Base-by-base conservation (phyloP, 2,888 invertebrate genomes). In the Maniola hyperantus region DNA sequence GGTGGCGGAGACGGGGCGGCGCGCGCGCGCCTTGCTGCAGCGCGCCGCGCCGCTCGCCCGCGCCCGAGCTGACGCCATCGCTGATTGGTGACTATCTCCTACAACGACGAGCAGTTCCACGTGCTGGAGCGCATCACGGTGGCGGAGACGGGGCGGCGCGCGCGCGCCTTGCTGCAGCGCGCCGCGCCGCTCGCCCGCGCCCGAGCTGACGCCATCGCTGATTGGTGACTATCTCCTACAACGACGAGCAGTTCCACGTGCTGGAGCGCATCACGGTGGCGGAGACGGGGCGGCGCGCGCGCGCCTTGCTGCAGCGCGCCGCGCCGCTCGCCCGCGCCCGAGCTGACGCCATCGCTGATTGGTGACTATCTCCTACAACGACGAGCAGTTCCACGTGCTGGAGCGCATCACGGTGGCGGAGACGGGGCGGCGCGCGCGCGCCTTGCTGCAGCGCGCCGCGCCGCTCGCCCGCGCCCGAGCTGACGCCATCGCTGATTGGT, bases 51-150 rank as follows among this genome's bases (percentile, higher is more conserved):
- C 96, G 2, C 94, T 96, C 0, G 95, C 96, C 13, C 94, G 94
- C 13, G 96, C 96, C 73, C 93, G 97, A 65, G 96, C 97, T 0
- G 97, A 97, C 78, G 95, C 94, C 73, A 88, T 96, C 34, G 96
- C 96, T 6, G 97, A 97, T 87, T 97, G 97, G 97, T 79, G 53
- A n/a, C n/a, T n/a, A n/a, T 98, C 10, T 97, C 97, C 0, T 97
- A 97, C 88, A 98, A 98, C 84, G 98, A 99, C 85, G 98, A 98
- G 89, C 98, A 98, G 90, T 98, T 99, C 83, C 99, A 99, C 91
- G 97, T 97, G 74, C 93, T 99, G 74, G 98, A 98, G 92, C 94
- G 96, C 77, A 96, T 92, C 77, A 93, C 96, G 84, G 95, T 96
- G n/a, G 95, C 95, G n/a, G 96, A 96, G 89, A 96, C 96, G 33